Conservation (phyloP, 2,888 invertebrate species). For the Drosophila conformis region DNA sequence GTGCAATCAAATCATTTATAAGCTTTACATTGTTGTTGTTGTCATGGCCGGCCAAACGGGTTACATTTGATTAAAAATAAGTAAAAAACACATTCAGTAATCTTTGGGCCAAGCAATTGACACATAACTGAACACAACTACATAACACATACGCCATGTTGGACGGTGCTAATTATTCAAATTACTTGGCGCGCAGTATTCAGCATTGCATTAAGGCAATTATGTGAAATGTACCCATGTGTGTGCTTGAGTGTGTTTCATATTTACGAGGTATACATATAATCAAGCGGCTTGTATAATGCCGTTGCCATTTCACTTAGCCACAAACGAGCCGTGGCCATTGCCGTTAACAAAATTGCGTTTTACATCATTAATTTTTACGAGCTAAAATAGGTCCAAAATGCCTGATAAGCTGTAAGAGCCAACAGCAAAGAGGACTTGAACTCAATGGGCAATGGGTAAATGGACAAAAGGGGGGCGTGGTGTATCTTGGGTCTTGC, state of each 20-base stretch:
- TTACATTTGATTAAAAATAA: slow-evolving; percentile 51
- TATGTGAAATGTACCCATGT: slow-evolving; percentile 38
- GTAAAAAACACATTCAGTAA: slow-evolving; percentile 31
- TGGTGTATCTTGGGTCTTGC: neutral
- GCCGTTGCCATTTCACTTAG: slow-evolving; percentile 77
- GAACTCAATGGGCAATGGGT: neutral
- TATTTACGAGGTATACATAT: slow-evolving; percentile 60
- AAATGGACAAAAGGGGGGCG: neutral
- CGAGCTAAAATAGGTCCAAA: slow-evolving; percentile 74
- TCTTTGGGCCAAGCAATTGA: slow-evolving; percentile 37
- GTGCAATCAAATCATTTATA: slow-evolving; percentile 26
- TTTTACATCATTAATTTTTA: slow-evolving; percentile 81
- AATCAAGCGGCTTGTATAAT: slow-evolving; percentile 60
- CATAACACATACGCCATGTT: slow-evolving; percentile 71
- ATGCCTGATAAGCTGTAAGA: slow-evolving; percentile 71
- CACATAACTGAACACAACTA: slow-evolving; percentile 21
- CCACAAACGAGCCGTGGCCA: slow-evolving; percentile 77
- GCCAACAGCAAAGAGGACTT: slow-evolving; percentile 29
- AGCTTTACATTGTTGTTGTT: slow-evolving; percentile 6
- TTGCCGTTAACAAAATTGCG: slow-evolving; percentile 78
- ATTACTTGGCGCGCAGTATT: slow-evolving; percentile 48
- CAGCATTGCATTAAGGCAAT: slow-evolving; percentile 65
- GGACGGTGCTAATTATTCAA: slow-evolving; percentile 67
- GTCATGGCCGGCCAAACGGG: slow-evolving; percentile 34
- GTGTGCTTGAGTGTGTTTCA: slow-evolving; percentile 14